Evolutionary conservation across 2,113 vertebrate genomes (phyloP).

Genomic region (Platichthys stellatus): DNA sequence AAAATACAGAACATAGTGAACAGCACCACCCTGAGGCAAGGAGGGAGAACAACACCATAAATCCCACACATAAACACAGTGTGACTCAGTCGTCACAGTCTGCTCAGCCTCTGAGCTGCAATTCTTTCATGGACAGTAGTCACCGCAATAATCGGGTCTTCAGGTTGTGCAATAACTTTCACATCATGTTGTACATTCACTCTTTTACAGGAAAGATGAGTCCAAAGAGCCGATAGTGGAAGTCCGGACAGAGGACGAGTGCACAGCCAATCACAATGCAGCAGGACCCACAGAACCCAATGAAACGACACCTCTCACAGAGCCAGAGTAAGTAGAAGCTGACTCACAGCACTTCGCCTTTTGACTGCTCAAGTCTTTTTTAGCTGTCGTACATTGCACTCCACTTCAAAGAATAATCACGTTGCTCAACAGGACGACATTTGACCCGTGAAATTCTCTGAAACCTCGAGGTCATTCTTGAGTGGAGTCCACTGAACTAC

Average conservation of each 20-base stretch:
- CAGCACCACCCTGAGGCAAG: too few species aligned
- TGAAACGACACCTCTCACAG: slow-evolving; percentile 96
- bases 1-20: background rate
- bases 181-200: background rate
- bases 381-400: slow-evolving; percentile 70
- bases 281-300: slow-evolving; percentile 94
- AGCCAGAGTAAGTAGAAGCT: slow-evolving; percentile 90
- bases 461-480: slow-evolving; percentile 67
- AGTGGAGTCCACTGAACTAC: slow-evolving; percentile 77
- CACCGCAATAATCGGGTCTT: too few species aligned
- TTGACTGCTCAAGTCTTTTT: slow-evolving; percentile 37
- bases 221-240: slow-evolving; percentile 98
- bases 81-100: too few species aligned
- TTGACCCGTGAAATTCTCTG: slow-evolving; percentile 24
- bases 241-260: slow-evolving; percentile 92
- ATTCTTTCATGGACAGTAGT: too few species aligned
- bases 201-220: slow-evolving; percentile 90
- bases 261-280: slow-evolving; percentile 94
- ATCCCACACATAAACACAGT: background rate
- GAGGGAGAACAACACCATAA: background rate
- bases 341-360: background rate
- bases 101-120: too few species aligned
- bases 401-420: slow-evolving; percentile 74
- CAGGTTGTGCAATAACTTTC: background rate
- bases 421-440: slow-evolving; percentile 50